phyloP scores from a whole-genome alignment of 1,140 invertebrate species.

The Catajapyx aquilonaris region DNA sequence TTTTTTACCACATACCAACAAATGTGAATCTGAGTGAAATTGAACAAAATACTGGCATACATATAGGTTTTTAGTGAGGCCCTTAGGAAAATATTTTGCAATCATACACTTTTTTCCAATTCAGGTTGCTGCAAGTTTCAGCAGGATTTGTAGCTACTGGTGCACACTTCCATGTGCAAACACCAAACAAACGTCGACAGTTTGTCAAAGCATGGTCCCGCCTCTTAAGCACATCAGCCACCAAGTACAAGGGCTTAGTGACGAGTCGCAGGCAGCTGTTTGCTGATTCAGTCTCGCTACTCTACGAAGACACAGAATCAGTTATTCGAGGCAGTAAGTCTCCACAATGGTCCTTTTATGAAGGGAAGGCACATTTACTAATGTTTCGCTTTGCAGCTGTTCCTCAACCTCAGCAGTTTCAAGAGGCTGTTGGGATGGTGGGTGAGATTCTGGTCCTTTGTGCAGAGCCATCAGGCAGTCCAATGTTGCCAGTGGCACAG shows the following conservation, averaged over 20 bases:
- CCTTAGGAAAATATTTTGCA: too few species aligned
- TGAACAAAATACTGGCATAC: too few species aligned
- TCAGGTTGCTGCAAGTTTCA: constrained; percentile 34
- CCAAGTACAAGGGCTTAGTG: constrained; percentile 27
- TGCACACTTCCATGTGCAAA: constrained; percentile 24
- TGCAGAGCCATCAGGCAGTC: constrained; percentile 19
- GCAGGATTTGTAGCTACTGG: constrained; percentile 28
- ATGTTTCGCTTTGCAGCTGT: constrained; percentile 19
- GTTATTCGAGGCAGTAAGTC: constrained; percentile 29
- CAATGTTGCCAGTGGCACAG: constrained; percentile 11
- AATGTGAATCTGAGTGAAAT: too few species aligned
- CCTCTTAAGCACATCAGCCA: constrained; percentile 32
- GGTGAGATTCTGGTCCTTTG: constrained; percentile 25
- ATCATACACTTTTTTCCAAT: constrained; percentile 10
- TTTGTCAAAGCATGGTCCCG: constrained; percentile 35
- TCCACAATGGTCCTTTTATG: constrained; percentile 6
- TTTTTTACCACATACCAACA: too few species aligned
- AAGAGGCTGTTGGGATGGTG: constrained; percentile 25
- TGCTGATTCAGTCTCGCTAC: constrained; percentile 25
- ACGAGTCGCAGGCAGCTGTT: constrained; percentile 28
- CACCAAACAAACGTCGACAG: constrained; percentile 31
- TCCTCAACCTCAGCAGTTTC: constrained; percentile 25
- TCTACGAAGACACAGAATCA: constrained; percentile 35
- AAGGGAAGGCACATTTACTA: constrained; percentile 5
- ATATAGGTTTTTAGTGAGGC: too few species aligned